Base-by-base conservation (phyloP, 1,140 invertebrate genomes). In the Scylla paramamosain region DNA sequence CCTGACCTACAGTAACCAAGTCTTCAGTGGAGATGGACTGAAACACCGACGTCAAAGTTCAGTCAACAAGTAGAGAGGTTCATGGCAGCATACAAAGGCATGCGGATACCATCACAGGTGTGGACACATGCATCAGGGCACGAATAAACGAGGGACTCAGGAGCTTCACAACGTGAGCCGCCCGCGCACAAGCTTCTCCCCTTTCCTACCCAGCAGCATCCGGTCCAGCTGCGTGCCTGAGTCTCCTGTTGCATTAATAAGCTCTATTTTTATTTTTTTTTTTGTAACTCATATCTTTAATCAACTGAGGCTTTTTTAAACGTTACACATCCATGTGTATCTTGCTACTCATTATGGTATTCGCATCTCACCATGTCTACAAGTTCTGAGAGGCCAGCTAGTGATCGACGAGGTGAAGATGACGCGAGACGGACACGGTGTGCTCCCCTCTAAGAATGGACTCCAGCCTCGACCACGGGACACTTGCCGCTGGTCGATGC, bases 71-170 rank as follows among this genome's bases (percentile, higher is more conserved):
- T n/a, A 77, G 6, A 77, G 4, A 77, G 67, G 67, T 77, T 77
- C 67, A 77, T 8, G 67, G n/a, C 25, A n/a, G 20, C 67, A 77
- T 25, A 77, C 20, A 77, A 6, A 77, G 67, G 67, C 67, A 77
- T 77, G 67, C 67, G 67, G 67, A 77, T 77, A 77, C 67, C 67
- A 77, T 77, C 20, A 77, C 4, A 77, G 67, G 67, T 77, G 67
- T 77, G 67, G 67, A 77, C 67, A 77, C 67, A 77, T 77, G 67
- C 67, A 77, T 77, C 67, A 77, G 20, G 67, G n/a, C 67, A n/a
- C 67, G 67, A 20, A 0, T 77, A 77, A 6, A 77, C 67, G 1
- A 20, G 25, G 67, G 67, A 77, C n/a, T n/a, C 67, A 77, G 20
- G 67, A 77, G n/a, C 67, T 77, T 77, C 67, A 77, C 20, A 7